Base-by-base conservation (phyloP, 37 sponge, comb jelly and placozoan species). In the Diacarnus erythraeanus region DNA sequence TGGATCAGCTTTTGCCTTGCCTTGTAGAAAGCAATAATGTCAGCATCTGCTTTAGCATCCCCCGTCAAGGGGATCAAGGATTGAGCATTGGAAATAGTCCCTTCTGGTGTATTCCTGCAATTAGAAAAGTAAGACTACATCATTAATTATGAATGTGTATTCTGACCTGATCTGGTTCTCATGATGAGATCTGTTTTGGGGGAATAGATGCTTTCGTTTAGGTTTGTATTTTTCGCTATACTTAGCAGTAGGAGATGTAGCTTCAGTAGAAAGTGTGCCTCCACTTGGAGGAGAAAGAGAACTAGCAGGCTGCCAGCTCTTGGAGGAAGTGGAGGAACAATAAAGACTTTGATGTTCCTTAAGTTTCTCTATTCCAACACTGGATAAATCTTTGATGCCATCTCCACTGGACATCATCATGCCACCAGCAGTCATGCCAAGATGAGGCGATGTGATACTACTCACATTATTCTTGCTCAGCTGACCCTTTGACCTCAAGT, bases 11-110 rank as follows among this genome's bases (percentile, higher is more conserved):
- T 89, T 74, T 97, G 93, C 15, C 93, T 74, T 6, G 97, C 97
- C 57, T 81, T 92, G 81, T 92, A 91, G 67, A 97, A 97, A 4
- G 95, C 95, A 27, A 97, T 61, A 39, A 97, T 97, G 79, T 97
- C 97, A 23, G 89, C 90, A 77, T 97, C 95, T 40, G 96, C 95
- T 35, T 60, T 86, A 5, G 71, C 56, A 54, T 97, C 95, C 27
- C 97, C 95, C 22, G 95, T 94, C 23, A 93, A 79, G 3, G 86
- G 94, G 58, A 96, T 84, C 29, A 86, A 66, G 5, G 74, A 54
- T 8, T 74, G 69, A 29, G 18, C 51, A 47, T 12, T 47, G 51
- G 6, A 12, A 15, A 6, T 47, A 15, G 10, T 47, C 51, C 12
- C 10, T 47, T 12, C 51, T 12, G 6, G 10, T 47, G 51, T 15